Percentiles rank a stretch among this genome's conserved stretches.
Conservation (phyloP, 2,113 vertebrate species). For the Nothoprocta perdicaria region DNA sequence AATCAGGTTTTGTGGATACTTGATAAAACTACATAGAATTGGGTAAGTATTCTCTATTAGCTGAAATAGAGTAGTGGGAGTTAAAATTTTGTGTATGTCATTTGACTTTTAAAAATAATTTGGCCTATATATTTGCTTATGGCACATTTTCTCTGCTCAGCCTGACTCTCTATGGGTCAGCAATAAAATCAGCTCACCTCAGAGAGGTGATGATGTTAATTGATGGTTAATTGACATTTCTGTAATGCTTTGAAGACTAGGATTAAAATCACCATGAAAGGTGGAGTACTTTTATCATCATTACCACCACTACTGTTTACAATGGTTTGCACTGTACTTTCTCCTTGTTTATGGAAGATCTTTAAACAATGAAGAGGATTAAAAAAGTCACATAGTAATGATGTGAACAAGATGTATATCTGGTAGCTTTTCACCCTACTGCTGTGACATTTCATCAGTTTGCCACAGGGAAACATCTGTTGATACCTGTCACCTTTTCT, state of each 20-base stretch:
- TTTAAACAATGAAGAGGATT: background rate
- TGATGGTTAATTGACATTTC: constrained; percentile 1
- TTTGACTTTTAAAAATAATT: background rate
- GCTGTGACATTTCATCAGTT: constrained; percentile 2
- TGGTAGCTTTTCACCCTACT: background rate
- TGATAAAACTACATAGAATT: background rate
- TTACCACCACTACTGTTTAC: background rate
- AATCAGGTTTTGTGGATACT: background rate
- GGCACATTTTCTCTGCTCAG: background rate
- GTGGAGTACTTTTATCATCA: background rate
- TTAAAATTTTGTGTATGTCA: background rate
- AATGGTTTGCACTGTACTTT: background rate
- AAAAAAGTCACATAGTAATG: background rate
- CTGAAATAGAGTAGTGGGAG: background rate
- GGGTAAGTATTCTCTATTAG: background rate
- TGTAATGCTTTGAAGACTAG: background rate
- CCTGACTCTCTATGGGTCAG: background rate
- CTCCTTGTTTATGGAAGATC: background rate
- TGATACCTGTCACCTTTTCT: constrained; percentile 8
- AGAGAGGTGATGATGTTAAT: background rate
- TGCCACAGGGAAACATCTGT: constrained; percentile 53
- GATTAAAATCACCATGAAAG: background rate
- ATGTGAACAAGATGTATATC: background rate
- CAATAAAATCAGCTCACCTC: background rate
- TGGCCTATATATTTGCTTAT: background rate